phyloP scores from a whole-genome alignment of 2,797 vertebrate genomes.

The Anabas testudineus region DNA sequence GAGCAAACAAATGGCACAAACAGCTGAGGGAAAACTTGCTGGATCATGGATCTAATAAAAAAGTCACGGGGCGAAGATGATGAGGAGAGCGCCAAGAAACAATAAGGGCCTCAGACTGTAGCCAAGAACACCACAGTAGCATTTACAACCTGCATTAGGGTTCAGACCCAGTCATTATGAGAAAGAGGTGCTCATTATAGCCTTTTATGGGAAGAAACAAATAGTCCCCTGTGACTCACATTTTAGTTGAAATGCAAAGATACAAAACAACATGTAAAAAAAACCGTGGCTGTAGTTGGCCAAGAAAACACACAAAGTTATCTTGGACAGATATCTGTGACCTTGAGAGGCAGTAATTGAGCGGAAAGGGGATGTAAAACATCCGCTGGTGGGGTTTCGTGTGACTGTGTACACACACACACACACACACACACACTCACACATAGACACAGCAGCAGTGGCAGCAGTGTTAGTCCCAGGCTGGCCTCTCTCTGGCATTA shows the following conservation, averaged over 20 bases:
- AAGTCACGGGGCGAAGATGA: conserved; percentile 52
- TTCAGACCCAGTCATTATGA: conserved; percentile 63
- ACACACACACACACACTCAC: conserved; percentile 35
- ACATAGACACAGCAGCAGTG: conserved; percentile 44
- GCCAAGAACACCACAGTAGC: conserved; percentile 64
- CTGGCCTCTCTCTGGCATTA: conserved; percentile 80
- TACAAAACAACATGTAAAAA: conserved; percentile 55
- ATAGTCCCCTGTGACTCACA: conserved; percentile 64
- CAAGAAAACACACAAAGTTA: conserved; percentile 61
- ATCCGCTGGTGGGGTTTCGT: conserved; percentile 81
- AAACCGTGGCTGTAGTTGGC: conserved; percentile 42
- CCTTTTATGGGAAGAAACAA: conserved; percentile 72
- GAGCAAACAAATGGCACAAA: conserved; percentile 71
- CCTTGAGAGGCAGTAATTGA: conserved; percentile 77
- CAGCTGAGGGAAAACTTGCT: conserved; percentile 45
- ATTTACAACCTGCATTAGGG: conserved; percentile 65
- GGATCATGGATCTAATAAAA: conserved; percentile 56
- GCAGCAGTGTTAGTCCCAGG: conserved; percentile 63
- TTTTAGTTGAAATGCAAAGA: conserved; percentile 59
- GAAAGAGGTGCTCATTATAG: conserved; percentile 71
- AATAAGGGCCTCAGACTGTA: conserved; percentile 56
- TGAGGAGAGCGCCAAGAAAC: conserved; percentile 66
- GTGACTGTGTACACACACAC: conserved; percentile 44
- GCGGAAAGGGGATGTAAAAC: conserved; percentile 81
- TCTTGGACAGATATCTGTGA: conserved; percentile 77